Evolutionary conservation across 1,140 invertebrate genomes (phyloP).

Genomic region (Babylonia areolata): DNA sequence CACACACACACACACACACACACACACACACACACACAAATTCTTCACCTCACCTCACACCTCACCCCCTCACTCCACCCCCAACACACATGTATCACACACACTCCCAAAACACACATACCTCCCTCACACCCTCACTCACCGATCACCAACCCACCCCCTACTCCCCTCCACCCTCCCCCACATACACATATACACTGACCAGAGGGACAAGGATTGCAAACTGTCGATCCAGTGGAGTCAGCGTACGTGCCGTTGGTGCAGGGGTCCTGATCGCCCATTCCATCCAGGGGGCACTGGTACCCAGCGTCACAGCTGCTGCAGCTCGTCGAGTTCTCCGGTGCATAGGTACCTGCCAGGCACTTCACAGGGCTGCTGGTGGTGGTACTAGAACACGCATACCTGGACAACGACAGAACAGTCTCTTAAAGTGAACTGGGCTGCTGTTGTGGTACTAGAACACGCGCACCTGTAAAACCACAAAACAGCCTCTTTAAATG

Average conservation of each 20-base stretch:
- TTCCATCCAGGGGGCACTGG: slow-evolving; percentile 52
- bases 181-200: background rate
- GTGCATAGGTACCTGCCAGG: slow-evolving; percentile 50
- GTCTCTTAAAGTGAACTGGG: no score
- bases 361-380: slow-evolving; percentile 50
- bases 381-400: slow-evolving; percentile 37
- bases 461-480: no score
- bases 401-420: slow-evolving; percentile 5
- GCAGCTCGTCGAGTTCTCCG: slow-evolving; percentile 50
- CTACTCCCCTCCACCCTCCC: background rate
- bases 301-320: slow-evolving; percentile 54
- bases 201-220: slow-evolving; percentile 55
- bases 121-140: background rate
- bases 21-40: no score
- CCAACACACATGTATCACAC: no score
- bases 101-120: background rate
- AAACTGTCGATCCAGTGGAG: slow-evolving; percentile 28
- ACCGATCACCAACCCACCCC: background rate
- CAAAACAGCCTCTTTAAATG: no score
- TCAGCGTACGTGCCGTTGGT: slow-evolving; percentile 53
- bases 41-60: no score
- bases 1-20: no score
- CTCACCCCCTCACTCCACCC: no score
- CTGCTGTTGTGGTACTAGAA: no score
- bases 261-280: slow-evolving; percentile 44